Evolutionary conservation across 1,140 invertebrate species (phyloP), one percentile per base, ranked within the genome.

Genomic region (Euglossa dilemma): DNA sequence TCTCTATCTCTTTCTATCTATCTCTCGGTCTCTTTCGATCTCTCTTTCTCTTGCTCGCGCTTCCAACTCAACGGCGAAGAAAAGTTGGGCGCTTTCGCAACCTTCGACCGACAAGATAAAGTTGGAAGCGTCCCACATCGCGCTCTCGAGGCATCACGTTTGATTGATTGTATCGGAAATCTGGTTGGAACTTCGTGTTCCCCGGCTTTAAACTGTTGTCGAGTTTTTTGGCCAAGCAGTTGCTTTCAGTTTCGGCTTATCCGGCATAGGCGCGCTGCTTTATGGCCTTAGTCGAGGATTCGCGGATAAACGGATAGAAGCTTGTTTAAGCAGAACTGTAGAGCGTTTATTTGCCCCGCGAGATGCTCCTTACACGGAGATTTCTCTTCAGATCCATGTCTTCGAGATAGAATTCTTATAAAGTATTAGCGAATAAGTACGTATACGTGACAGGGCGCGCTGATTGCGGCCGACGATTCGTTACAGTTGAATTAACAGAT

Each of bases 121-220:
- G 45, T 69, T 69, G 12, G 12, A 47, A 56, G n/a, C 28, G 28
- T 43, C 52, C 70, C 43, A 56, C 7, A 43, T 56, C 56, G 50
- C 7, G 14, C 23, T 56, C 12, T 14, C 28, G 3, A 20, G 11
- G 6, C 25, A n/a, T 69, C 25, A 28, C 36, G 28, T 72, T 56
- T 72, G 70, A 72, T 72, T 23, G 70, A 72, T 72, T 56, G 70
- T 56, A 43, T 72, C 52, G 52, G 28, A 56, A 72, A 72, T 72
- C 18, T 72, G 20, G 4, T 72, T 36, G 20, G 9, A 72, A 56
- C 52, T 36, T 45, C 8, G 52, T 23, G 45, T 72, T 14, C 12
- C 8, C 28, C 20, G 12, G 28, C 20, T 56, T 56, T 43, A 16
- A 36, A 54, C 6, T 56, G 20, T 54, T 56, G 18, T 36, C 70